A percentile compares a stretch with the other conserved stretches of the same genome.
Conservation (phyloP, 1,140 invertebrate genomes). For the Pemphigus obesinymphae region DNA sequence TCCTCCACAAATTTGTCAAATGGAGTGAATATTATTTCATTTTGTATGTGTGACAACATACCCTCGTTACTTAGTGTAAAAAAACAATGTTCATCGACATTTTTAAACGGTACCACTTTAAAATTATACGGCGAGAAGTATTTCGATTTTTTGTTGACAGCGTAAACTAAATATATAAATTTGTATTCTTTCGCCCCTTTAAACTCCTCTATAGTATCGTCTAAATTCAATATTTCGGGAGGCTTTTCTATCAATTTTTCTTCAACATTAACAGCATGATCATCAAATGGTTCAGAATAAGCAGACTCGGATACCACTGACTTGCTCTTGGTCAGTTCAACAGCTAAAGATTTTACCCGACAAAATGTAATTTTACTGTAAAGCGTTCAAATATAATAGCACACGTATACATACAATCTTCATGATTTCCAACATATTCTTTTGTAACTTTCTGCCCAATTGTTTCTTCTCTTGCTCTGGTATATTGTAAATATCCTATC, state of each 20-base stretch:
- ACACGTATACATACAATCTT: not conserved
- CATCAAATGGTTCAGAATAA: too few species aligned
- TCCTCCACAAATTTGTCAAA: not conserved
- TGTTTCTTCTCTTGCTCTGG: not conserved
- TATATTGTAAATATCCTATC: not conserved
- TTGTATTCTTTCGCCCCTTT: not conserved
- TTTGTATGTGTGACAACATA: conserved; percentile 1
- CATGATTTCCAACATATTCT: too few species aligned
- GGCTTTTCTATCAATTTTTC: not conserved
- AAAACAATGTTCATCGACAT: not conserved
- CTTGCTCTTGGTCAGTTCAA: not conserved
- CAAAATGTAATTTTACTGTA: not conserved
- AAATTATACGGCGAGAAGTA: conserved; percentile 17
- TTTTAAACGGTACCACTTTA: not conserved
- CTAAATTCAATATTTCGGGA: not conserved
- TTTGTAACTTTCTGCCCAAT: not conserved
- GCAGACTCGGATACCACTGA: not conserved
- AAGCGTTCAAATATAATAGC: not conserved
- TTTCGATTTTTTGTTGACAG: not conserved
- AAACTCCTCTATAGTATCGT: not conserved
- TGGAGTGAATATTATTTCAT: conserved; percentile 7
- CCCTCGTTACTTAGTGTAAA: conserved; percentile 25
- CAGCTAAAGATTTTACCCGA: not conserved
- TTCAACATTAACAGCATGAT: too few species aligned
- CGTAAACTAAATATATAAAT: conserved; percentile 26